Conservation (phyloP, 2,113 vertebrate genomes). For the Heptranchias perlo region DNA sequence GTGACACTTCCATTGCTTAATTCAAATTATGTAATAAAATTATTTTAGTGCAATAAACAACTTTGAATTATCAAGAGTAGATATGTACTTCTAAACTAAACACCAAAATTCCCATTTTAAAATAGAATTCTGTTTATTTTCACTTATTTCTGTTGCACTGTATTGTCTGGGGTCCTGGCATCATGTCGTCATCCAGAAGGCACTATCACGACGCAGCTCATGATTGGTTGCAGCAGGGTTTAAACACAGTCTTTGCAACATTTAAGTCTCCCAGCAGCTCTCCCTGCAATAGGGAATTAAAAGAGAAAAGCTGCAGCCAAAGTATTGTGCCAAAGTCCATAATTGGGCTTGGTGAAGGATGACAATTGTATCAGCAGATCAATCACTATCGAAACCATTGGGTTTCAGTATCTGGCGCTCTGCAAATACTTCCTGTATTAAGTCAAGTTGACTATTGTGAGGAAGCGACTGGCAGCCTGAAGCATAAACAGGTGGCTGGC, state of each 20-base stretch:
- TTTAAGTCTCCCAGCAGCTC: not conserved
- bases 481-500: conserved; percentile 12
- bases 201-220: not conserved
- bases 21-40: not conserved
- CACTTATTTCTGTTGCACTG: not conserved
- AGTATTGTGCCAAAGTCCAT: not conserved
- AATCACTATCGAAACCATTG: conserved; percentile 18
- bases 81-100: not conserved
- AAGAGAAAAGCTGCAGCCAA: not conserved
- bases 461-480: not conserved
- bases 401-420: not conserved
- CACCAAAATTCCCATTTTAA: not conserved
- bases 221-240: not conserved
- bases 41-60: not conserved
- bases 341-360: not conserved
- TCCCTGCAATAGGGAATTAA: not conserved
- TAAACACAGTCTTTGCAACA: not conserved
- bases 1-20: not conserved
- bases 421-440: conserved; percentile 25
- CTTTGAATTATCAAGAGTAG: not conserved
- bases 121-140: not conserved
- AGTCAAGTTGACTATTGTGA: not conserved
- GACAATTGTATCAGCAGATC: conserved; percentile 7
- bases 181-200: not conserved
- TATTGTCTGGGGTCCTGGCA: not conserved